Conservation (phyloP, 2,113 vertebrate species). For the Gyps fulvus region DNA sequence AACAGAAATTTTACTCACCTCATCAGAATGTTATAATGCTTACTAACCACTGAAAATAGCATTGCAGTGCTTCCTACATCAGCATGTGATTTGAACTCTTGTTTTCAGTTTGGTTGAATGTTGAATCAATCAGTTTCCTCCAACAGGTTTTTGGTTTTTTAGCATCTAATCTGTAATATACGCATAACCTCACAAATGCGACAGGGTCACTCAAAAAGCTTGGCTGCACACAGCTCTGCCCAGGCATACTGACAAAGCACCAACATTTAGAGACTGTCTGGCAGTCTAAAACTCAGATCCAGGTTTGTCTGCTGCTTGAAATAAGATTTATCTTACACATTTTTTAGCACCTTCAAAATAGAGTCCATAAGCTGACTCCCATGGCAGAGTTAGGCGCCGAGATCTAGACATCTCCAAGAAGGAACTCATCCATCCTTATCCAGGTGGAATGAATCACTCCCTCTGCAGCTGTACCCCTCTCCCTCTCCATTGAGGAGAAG, state of each 20-base stretch:
- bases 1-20: not conserved
- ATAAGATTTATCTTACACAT: not conserved
- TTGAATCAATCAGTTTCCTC: not conserved
- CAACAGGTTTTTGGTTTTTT: not conserved
- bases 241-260: not conserved
- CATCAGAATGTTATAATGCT: not conserved
- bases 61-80: not conserved
- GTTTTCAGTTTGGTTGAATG: not conserved
- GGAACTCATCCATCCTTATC: rapidly evolving
- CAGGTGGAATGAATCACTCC: not conserved
- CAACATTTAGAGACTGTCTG: rapidly evolving
- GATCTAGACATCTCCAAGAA: not conserved
- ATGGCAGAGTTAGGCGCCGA: not conserved
- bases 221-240: not conserved
- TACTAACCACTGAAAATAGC: not conserved
- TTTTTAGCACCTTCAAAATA: not conserved
- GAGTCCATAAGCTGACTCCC: not conserved
- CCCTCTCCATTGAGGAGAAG: not conserved
- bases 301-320: not conserved
- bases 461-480: not conserved
- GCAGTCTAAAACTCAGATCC: not conserved
- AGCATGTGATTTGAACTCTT: not conserved
- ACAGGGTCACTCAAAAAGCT: not conserved
- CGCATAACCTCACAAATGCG: rapidly evolving
- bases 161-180: not conserved